Evolutionary conservation across 2,113 vertebrate genomes (phyloP).

Genomic region (Lates calcarifer): DNA sequence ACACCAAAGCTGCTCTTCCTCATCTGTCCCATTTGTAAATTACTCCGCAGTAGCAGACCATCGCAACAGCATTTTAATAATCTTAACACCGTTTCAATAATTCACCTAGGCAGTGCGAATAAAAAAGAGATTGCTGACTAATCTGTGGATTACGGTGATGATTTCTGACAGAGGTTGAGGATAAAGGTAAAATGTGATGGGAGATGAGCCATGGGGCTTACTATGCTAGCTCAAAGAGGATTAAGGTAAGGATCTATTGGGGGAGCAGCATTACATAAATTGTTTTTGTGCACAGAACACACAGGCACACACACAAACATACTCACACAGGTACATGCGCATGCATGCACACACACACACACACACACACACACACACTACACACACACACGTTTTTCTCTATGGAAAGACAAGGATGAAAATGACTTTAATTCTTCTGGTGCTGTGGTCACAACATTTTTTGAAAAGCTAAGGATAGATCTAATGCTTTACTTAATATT

Average conservation of each 20-base stretch:
- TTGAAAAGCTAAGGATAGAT: constrained; percentile 7
- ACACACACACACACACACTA: neutral
- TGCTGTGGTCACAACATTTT: constrained; percentile 35
- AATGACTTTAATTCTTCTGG: constrained; percentile 18
- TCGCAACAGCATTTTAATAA: constrained; percentile 66
- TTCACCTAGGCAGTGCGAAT: constrained; percentile 55
- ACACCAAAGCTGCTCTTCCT: constrained; percentile 20
- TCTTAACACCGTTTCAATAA: constrained; percentile 69
- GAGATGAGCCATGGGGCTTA: constrained; percentile 78
- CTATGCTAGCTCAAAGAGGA: constrained; percentile 74
- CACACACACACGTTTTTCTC: neutral
- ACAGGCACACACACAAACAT: neutral
- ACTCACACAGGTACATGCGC: neutral
- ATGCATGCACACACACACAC: constrained; percentile 2
- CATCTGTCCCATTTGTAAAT: constrained; percentile 74
- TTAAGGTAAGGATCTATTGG: constrained; percentile 80
- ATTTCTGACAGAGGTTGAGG: constrained; percentile 80
- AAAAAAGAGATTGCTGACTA: constrained; percentile 72
- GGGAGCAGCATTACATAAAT: constrained; percentile 76
- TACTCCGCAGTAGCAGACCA: constrained; percentile 50
- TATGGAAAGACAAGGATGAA: constrained; percentile 9
- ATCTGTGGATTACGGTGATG: constrained; percentile 81
- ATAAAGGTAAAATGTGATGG: constrained; percentile 78
- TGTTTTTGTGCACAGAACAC: constrained; percentile 65
- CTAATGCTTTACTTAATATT: constrained; percentile 8